Evolutionary conservation across 2,888 invertebrate species (phyloP), one percentile per base, ranked within the genome.

Genomic region (Conus canariensis): DNA sequence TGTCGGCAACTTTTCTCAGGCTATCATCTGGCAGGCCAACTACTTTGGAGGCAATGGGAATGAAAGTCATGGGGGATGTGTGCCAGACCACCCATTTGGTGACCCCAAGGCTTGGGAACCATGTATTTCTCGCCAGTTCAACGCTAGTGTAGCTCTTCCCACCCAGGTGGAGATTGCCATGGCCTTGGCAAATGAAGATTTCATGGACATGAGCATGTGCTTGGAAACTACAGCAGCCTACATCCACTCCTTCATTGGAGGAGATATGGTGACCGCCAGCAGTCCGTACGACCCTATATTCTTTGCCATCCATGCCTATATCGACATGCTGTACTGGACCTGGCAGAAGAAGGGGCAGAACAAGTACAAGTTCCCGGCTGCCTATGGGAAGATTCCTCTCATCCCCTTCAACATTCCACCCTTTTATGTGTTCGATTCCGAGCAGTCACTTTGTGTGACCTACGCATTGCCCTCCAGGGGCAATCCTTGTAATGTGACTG

Each of bases 1-100:
- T 91, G 93, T 94, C 25, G 95, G 95, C 5, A 93, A 94, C 83
- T 93, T 96, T 88, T 92, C 94, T 64, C 93, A 94, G 25, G 95
- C 96, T 0, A 92, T 95, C 22, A 92, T 95, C 30, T 96, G 95
- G 95, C 95, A 96, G 92, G 94, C 95, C 16, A 95, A 95, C 88
- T 94, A 93, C 87, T 96, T 96, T 92, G 96, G 96, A 30, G 95
- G 95, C 14, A 92, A 95, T 90, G 95, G 95, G 2, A 93, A 93
- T 9, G 93, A 92, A 10, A 85, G 83, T 10, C 91, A 91, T 67
- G 90, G 90, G 14, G 74, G 89, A 19, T 96, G 96, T 93, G 95
- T 96, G 1, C 92, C 92, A 7, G 94, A 96, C 90, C 95, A 95
- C 91, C 95, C 95, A 22, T 96, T 96, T 93, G 95, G 95, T 25